Evolutionary conservation across 2,797 vertebrate genomes (phyloP).

Genomic region (Carapus acus): DNA sequence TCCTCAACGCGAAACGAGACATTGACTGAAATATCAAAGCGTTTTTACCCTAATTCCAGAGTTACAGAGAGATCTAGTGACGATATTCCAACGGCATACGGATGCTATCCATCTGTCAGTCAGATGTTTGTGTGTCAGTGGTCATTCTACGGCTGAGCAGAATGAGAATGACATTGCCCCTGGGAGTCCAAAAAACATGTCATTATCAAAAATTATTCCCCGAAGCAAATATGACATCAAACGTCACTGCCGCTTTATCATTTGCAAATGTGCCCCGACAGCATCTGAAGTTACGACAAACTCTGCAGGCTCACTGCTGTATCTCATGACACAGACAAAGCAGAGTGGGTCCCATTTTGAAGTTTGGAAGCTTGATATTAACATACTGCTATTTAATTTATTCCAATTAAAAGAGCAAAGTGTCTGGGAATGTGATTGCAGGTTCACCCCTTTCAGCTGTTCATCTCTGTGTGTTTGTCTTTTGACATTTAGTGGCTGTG

Average conservation of each 20-base stretch:
- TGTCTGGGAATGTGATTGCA: constrained; percentile 16
- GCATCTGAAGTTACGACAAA: constrained; percentile 38
- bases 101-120: too few relatives aligned
- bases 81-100: too few relatives aligned
- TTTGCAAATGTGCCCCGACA: constrained; percentile 34
- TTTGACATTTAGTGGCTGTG: constrained; percentile 35
- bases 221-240: constrained; percentile 8
- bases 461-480: neutral
- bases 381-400: constrained; percentile 11
- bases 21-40: too few relatives aligned
- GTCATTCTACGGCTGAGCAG: too few relatives aligned
- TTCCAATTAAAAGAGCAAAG: constrained; percentile 14
- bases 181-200: constrained; percentile 17
- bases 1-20: too few relatives aligned
- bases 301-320: too few relatives aligned
- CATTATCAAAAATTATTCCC: constrained; percentile 28
- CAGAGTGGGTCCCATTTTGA: too few relatives aligned
- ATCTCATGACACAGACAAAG: too few relatives aligned
- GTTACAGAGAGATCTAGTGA: too few relatives aligned
- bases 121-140: too few relatives aligned
- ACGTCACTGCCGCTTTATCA: constrained; percentile 15
- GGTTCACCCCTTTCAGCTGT: neutral
- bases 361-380: constrained; percentile 17
- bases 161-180: constrained; percentile 5
- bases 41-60: too few relatives aligned